These are phyloP conservation scores for Dendronephthya gigantea DNA, from an alignment of 64 coral and sea anemone species.

Conservation along the genomic window DNA sequence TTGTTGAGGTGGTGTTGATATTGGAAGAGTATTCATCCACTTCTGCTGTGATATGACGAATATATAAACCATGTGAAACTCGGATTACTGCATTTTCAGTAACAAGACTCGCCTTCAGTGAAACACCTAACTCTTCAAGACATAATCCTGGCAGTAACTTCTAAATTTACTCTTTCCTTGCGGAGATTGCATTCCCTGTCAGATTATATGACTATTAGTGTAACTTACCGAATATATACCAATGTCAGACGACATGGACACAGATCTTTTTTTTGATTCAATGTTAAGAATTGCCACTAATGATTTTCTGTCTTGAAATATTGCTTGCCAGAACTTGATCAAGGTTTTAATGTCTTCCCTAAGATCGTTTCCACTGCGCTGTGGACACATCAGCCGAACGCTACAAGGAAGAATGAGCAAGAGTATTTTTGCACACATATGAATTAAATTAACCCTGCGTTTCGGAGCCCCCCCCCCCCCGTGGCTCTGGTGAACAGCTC, in stretches of 20 bases:
- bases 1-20: not conserved
- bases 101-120: too few relatives aligned
- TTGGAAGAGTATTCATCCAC: not conserved
- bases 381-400: slow-evolving; percentile 66
- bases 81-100: too few relatives aligned
- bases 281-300: not conserved
- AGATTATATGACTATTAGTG: not conserved
- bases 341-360: slow-evolving; percentile 70
- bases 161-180: not conserved
- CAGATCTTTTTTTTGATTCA: not conserved
- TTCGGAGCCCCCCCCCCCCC: too few relatives aligned
- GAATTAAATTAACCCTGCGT: too few relatives aligned
- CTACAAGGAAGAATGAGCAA: slow-evolving; percentile 22
- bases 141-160: too few relatives aligned
- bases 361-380: slow-evolving; percentile 52
- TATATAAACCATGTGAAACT: too few relatives aligned
- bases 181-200: not conserved
- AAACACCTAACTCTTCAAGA: too few relatives aligned
- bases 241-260: not conserved
- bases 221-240: not conserved
- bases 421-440: too few relatives aligned
- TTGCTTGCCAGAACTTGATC: slow-evolving; percentile 97
- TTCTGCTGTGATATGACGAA: slow-evolving; percentile 1
- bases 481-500: too few relatives aligned
- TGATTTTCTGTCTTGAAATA: slow-evolving; percentile 74